A percentile compares a stretch with the other conserved stretches of the same genome.
Evolutionary conservation across 2,113 vertebrate genomes (phyloP).

Genomic region (Mellivora capensis): DNA sequence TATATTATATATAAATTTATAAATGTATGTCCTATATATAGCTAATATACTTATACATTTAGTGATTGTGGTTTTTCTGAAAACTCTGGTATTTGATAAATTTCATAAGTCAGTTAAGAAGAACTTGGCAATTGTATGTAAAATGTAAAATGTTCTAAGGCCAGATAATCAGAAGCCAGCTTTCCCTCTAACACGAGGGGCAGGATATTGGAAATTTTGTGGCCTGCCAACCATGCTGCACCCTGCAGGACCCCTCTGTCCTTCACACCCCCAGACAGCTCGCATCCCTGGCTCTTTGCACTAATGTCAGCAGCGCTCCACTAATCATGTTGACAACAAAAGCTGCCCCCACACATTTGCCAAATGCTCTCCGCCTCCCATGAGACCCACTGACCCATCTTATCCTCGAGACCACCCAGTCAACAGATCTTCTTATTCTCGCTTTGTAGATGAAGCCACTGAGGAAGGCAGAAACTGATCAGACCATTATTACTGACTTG

Average conservation of each 20-base stretch:
- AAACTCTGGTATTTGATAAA: not conserved
- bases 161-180: not conserved
- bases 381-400: not conserved
- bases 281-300: not conserved
- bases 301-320: not conserved
- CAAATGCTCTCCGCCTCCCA: not conserved
- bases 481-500: not conserved
- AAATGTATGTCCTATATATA: no score
- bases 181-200: not conserved
- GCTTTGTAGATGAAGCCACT: not conserved
- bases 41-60: not conserved
- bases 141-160: not conserved
- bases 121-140: not conserved
- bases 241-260: no score
- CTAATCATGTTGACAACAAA: not conserved
- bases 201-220: fast-evolving
- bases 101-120: not conserved
- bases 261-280: not conserved
- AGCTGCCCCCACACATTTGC: not conserved
- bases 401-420: not conserved
- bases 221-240: not conserved
- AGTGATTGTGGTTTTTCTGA: not conserved
- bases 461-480: not conserved
- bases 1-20: not conserved
- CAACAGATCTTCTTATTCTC: not conserved